Conservation (phyloP, 2,113 vertebrate species). For the Daubentonia madagascariensis region DNA sequence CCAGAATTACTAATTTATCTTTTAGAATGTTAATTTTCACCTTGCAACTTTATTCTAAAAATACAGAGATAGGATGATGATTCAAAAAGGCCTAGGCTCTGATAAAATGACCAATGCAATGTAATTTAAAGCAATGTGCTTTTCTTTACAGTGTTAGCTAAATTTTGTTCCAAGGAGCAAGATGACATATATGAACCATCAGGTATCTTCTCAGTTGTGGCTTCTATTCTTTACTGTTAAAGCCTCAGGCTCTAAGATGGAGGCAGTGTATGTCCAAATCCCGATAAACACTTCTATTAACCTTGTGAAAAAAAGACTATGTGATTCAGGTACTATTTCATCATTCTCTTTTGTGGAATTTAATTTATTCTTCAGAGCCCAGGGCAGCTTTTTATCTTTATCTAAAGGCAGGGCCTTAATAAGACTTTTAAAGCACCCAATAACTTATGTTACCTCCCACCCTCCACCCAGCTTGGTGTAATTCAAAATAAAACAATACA, state of each 20-base stretch:
- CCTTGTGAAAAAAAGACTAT: not conserved
- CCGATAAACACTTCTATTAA: not conserved
- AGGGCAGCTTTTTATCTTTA: not conserved
- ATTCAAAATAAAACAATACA: not conserved
- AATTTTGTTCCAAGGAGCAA: not conserved
- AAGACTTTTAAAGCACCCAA: not conserved
- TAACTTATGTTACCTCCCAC: not conserved
- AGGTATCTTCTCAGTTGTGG: not conserved
- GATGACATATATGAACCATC: not conserved
- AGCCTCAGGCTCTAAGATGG: not conserved
- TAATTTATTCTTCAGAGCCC: not conserved
- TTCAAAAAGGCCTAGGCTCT: not conserved
- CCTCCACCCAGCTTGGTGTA: not conserved
- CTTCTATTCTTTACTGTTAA: not conserved
- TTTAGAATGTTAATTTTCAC: slow-evolving; percentile 49
- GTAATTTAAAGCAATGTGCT: not conserved
- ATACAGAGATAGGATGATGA: not conserved
- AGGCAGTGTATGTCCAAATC: not conserved
- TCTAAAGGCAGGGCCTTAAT: not conserved
- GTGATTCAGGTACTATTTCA: not conserved
- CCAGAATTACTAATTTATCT: slow-evolving; percentile 47
- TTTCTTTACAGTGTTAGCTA: not conserved
- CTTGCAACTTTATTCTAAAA: slow-evolving; percentile 27
- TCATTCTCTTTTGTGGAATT: not conserved
- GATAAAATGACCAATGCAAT: not conserved